phyloP scores from a whole-genome alignment of 1,140 invertebrate species.

The Ceratosolen fusciceps region DNA sequence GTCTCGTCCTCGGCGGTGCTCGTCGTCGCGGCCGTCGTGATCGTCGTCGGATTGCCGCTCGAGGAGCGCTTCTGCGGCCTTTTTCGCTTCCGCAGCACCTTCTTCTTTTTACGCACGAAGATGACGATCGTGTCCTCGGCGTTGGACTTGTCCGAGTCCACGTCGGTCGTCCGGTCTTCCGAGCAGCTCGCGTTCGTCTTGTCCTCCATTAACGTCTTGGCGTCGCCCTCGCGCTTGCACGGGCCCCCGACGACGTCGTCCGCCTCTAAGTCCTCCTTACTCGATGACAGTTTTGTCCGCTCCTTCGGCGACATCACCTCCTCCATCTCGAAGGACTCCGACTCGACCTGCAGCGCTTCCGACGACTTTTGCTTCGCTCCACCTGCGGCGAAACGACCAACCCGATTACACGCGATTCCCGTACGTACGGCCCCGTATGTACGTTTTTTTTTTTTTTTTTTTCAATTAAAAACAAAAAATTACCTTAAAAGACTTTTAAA shows the following conservation, averaged over 20 bases:
- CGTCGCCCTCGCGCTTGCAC: slow-evolving; percentile 3
- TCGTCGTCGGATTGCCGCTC: slow-evolving; percentile 1
- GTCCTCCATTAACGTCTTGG: slow-evolving; percentile 25
- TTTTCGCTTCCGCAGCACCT: slow-evolving; percentile 67
- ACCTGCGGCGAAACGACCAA: neutral
- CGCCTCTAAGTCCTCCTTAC: neutral
- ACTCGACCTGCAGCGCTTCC: slow-evolving; percentile 65
- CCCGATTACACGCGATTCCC: too few species aligned
- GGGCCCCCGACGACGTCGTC: neutral
- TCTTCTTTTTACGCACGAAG: slow-evolving; percentile 63
- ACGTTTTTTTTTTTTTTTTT: neutral
- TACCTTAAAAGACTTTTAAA: too few species aligned
- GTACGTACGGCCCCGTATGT: too few species aligned
- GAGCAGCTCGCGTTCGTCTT: slow-evolving; percentile 33
- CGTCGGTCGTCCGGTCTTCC: slow-evolving; percentile 58
- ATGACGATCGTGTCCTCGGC: slow-evolving; percentile 64
- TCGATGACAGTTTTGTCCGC: neutral
- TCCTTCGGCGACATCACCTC: slow-evolving; percentile 39
- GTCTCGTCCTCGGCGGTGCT: neutral
- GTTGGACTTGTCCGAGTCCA: slow-evolving; percentile 71
- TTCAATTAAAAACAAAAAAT: neutral
- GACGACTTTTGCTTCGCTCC: slow-evolving; percentile 65
- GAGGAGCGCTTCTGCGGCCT: slow-evolving; percentile 60
- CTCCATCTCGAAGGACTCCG: slow-evolving; percentile 64
- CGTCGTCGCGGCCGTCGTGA: slow-evolving; percentile 7